Evolutionary conservation across 2,888 invertebrate species (phyloP).

Genomic region (Oegoconia quadripuncta): DNA sequence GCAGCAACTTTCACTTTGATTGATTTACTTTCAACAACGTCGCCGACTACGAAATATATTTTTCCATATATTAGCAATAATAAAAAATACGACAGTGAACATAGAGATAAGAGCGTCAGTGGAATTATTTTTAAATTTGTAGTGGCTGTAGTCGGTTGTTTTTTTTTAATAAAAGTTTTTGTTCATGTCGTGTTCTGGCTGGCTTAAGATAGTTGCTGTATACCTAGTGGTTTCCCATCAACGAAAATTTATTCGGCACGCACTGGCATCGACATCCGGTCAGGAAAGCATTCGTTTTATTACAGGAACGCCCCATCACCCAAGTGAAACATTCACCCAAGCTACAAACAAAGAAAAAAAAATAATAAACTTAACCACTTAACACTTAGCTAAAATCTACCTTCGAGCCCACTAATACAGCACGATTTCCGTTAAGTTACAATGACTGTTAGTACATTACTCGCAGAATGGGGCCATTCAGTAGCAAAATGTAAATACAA

Average conservation of each 20-base stretch:
- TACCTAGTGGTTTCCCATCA: no score
- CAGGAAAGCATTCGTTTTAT: conserved; percentile 64
- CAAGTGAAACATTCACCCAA: conserved; percentile 49
- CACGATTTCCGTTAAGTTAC: conserved; percentile 21
- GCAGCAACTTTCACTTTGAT: no score
- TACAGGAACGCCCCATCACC: conserved; percentile 56
- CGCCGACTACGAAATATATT: no score
- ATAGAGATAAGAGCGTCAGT: no score
- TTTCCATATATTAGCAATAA: no score
- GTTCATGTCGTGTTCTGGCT: no score
- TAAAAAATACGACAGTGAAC: no score
- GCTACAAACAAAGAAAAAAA: conserved; percentile 33
- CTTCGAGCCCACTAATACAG: conserved; percentile 27
- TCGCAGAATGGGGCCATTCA: conserved; percentile 21
- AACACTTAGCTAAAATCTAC: conserved; percentile 26
- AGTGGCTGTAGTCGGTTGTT: no score
- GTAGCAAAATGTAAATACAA: conserved; percentile 59
- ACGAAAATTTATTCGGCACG: conserved; percentile 37
- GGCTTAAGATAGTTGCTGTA: no score
- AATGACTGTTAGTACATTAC: conserved; percentile 27
- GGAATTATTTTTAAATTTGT: no score
- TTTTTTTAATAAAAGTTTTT: no score
- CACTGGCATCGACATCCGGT: conserved; percentile 49
- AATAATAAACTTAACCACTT: conserved; percentile 19
- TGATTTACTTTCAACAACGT: no score